phyloP scores from a whole-genome alignment of 2,113 vertebrate species.

The Rhodinocichla rosea region DNA sequence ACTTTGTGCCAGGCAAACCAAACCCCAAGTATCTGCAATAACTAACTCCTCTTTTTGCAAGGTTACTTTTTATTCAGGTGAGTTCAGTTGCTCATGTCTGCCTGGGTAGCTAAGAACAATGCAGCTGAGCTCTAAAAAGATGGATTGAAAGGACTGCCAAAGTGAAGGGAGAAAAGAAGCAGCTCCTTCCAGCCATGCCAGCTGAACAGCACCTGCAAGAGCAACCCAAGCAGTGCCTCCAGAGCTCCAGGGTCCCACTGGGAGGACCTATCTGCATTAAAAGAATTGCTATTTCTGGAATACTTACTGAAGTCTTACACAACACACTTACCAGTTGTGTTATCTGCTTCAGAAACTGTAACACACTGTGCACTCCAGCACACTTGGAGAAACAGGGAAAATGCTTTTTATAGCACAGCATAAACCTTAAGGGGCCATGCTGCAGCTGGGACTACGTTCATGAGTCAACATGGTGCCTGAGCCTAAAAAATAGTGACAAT shows the following conservation, averaged over 20 bases:
- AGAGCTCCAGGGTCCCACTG: neutral
- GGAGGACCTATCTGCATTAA: neutral
- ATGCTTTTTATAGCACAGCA: neutral
- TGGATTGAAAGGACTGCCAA: neutral
- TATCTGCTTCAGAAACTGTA: neutral
- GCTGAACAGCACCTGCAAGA: neutral
- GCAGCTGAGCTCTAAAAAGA: neutral
- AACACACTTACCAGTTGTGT: neutral
- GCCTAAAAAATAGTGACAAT: neutral
- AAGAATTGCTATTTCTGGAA: conserved; percentile 24
- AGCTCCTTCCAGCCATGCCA: neutral
- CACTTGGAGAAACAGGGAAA: neutral
- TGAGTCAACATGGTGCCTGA: neutral
- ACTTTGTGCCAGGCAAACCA: neutral
- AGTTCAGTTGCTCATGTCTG: neutral
- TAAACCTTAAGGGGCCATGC: neutral
- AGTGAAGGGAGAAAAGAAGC: neutral
- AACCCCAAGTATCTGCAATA: neutral
- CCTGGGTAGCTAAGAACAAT: neutral
- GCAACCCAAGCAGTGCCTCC: neutral
- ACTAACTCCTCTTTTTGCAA: neutral
- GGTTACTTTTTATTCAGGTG: neutral
- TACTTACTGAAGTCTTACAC: neutral
- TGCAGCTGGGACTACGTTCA: neutral
- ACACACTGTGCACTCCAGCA: neutral